phyloP scores from a whole-genome alignment of 23 tunicate species.

The Clavelina lepadiformis region DNA sequence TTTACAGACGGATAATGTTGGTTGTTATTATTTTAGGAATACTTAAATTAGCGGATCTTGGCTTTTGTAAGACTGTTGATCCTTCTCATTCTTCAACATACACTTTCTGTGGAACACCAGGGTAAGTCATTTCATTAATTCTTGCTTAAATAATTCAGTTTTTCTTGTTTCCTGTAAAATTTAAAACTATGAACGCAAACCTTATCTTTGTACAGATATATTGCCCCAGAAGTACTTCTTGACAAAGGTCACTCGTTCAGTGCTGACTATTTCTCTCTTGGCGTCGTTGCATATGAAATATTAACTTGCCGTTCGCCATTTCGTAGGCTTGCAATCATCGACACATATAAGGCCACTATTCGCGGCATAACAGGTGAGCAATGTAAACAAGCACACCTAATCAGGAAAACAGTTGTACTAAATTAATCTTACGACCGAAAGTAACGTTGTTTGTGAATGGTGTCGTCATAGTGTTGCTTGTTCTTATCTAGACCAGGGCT shows the following conservation, averaged over 20 bases:
- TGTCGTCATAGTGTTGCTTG: no score
- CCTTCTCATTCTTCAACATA: conserved; percentile 1
- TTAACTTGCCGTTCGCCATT: conserved; percentile 78
- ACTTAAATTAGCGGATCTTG: conserved; percentile 60
- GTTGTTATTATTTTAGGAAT: conserved; percentile 21
- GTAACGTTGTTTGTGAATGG: no score
- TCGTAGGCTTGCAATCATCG: conserved; percentile 40
- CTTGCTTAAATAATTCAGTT: not conserved
- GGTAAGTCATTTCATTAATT: conserved; percentile 32
- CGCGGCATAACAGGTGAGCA: conserved; percentile 66
- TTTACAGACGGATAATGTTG: no score
- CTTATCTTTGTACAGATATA: conserved; percentile 26
- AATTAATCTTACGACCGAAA: no score
- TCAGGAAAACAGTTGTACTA: no score
- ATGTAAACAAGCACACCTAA: no score
- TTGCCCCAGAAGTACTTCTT: conserved; percentile 64
- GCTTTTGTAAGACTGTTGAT: conserved; percentile 45
- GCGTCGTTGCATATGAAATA: conserved; percentile 56
- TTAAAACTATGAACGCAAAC: not conserved
- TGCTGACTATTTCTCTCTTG: conserved; percentile 64
- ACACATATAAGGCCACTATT: conserved; percentile 63
- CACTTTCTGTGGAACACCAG: conserved; percentile 79
- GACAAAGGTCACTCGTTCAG: conserved; percentile 35
- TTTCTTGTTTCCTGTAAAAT: not conserved
- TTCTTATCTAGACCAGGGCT: no score